Base-by-base conservation (phyloP, 2,888 invertebrate genomes). In the Orchesella flavescens region DNA sequence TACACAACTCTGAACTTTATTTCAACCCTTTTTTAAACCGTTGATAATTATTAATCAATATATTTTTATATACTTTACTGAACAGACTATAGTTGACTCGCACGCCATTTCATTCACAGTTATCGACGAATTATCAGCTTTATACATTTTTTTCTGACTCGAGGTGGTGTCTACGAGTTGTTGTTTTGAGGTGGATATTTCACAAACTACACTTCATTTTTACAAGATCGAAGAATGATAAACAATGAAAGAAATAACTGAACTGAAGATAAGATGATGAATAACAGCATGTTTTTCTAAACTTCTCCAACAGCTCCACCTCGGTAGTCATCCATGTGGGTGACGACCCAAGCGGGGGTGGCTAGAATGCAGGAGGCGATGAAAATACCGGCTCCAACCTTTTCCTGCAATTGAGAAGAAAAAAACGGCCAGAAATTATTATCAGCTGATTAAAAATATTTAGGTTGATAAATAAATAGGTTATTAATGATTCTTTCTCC, bases 251-350 rank as follows among this genome's bases (percentile, higher is more conserved):
- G 53, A 53, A 53, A 53, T 1, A 57, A 10, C 53, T 53, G 53
- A 34, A 23, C 53, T 53, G 53, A 34, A 23, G 13, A 63, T 15
- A 15, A 57, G 10, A 17, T n/a, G n/a, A 57, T 10, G n/a, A 57
- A 59, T 59, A 61, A 61, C 9, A n/a, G n/a, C 17, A 34, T 63
- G 24, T 2, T 13, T 1, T 5, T 63, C 15, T 63, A 63, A 23
- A 12, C 53, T 53, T 53, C 53, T 13, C 53, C 80, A 24, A 65
- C 80, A 5, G 72, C 17, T 65, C 79, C 79, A 10, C 84, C 84
- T n/a, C 88, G 87, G 83, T 89, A 89, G 21, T 87, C 83, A 71
- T 87, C 87, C 83, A 89, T 83, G 77, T 89, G 87, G 10, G 84
- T 85, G 13, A 88, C 74, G 19, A 89, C 78, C 85, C 86, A 89